phyloP scores from a whole-genome alignment of 92 coral and sea anemone species.

The Pocillopora grandis region DNA sequence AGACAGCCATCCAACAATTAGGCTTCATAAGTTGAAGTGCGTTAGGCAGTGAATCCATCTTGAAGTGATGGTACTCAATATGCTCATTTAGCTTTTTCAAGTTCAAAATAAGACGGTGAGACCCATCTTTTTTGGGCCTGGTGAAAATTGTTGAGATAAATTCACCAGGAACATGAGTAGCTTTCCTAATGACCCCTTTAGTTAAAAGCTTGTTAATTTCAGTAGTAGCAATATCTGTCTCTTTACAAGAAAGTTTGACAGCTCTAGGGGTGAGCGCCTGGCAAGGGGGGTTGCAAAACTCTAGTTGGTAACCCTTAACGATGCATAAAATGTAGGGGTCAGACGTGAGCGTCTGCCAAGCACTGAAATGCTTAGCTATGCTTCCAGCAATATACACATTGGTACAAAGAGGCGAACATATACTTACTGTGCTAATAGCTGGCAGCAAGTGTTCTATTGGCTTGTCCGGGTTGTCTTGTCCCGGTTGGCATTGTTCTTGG shows the following conservation, averaged over 20 bases:
- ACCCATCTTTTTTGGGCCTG: constrained; percentile 14
- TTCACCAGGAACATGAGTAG: neutral
- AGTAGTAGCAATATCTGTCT: neutral
- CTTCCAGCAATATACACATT: too few species aligned
- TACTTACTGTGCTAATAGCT: too few species aligned
- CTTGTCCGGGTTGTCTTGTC: neutral
- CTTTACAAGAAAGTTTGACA: neutral
- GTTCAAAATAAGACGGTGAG: constrained; percentile 10
- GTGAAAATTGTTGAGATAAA: constrained; percentile 30
- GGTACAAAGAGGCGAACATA: too few species aligned
- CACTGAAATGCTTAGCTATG: too few species aligned
- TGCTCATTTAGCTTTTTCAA: constrained; percentile 14
- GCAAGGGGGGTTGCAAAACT: neutral
- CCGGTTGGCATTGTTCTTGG: neutral
- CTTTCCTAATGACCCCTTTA: constrained; percentile 4
- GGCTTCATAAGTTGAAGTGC: constrained; percentile 51
- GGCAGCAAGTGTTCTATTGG: neutral
- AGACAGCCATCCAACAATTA: constrained; percentile 55
- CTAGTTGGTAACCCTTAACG: too few species aligned
- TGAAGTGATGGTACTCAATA: constrained; percentile 54
- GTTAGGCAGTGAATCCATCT: too few species aligned
- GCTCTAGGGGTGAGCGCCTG: neutral
- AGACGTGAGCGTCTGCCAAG: too few species aligned
- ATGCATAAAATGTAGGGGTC: too few species aligned
- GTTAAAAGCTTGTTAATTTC: constrained; percentile 8